Evolutionary conservation across 2,888 invertebrate genomes (phyloP), one percentile per base, ranked within the genome.

Genomic region (Pilophorus perplexus): DNA sequence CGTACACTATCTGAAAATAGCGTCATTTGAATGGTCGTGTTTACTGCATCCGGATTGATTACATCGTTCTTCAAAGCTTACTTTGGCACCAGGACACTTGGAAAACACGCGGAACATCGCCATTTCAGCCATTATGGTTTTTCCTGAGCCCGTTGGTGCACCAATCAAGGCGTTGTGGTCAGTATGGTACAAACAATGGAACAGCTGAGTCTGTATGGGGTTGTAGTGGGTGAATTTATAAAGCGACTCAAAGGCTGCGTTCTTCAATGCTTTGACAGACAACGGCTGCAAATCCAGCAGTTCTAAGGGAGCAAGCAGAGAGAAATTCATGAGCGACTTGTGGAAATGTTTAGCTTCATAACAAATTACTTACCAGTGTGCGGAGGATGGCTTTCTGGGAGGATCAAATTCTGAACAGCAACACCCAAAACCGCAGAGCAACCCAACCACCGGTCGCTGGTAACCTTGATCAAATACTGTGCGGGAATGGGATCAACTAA

Each of bases 161-260:
- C 96, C 96, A 3, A 99, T 80, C 22, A 99, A 79, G 5, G 95
- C 90, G 76, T 98, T 98, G 72, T 86, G 84, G 74, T 99, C 94
- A 0, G 93, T 94, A 75, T 98, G 90, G 78, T 95, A 99, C 4
- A 99, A 80, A 50, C 92, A 90, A 78, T 97, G 94, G 78, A 99
- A 99, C 70, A 99, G 89, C 80, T 99, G 97, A 0, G 96, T 96
- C 79, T 98, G 98, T 71, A 99, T 94, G 0, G 98, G 96, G 80
- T 99, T 99, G 80, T 99, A 99, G 77, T 96, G 95, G 0, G 87
- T 85, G 78, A 97, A 99, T 69, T 82, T 83, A 80, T 95, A 99
- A 2, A 99, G 80, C 55, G 84, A 80, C 76, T 97, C 89, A 74
- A 86, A 92, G 1, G 81, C 76, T 0, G 84, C 79, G 74, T 95